Evolutionary conservation across 2,888 invertebrate species (phyloP).

Genomic region (Plemyria rubiginata): DNA sequence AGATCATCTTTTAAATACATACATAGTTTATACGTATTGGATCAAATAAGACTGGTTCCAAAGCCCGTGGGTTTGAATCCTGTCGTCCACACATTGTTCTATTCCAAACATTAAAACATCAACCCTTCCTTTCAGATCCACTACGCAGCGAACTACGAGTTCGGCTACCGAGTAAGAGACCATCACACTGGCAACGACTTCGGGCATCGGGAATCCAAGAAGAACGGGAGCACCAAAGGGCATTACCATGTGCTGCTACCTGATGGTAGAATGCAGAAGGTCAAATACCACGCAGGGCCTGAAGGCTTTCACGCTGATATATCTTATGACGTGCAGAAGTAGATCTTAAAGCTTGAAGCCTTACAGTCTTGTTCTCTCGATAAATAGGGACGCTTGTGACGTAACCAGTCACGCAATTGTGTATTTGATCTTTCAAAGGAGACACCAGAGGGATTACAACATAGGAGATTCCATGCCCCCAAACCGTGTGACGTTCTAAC

Average conservation of each 20-base stretch:
- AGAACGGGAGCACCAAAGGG: constrained; percentile 88
- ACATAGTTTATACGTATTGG: no score
- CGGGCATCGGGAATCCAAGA: constrained; percentile 89
- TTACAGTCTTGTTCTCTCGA: no score
- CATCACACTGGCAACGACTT: constrained; percentile 89
- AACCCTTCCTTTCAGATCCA: constrained; percentile 68
- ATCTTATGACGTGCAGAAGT: constrained; percentile 81
- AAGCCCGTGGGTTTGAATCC: no score
- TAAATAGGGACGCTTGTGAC: no score
- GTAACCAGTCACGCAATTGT: no score
- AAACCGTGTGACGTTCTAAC: no score
- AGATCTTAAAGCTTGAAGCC: not conserved
- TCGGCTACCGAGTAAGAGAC: constrained; percentile 90
- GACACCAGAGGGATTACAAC: no score
- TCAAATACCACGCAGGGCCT: constrained; percentile 90
- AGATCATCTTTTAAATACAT: no score
- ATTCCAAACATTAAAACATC: not conserved
- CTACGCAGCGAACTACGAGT: constrained; percentile 87
- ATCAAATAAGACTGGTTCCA: no score
- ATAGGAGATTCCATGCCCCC: no score
- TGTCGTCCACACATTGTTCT: no score
- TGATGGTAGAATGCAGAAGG: constrained; percentile 91
- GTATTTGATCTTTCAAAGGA: no score
- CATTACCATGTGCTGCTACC: constrained; percentile 91
- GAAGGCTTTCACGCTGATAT: constrained; percentile 92